Evolutionary conservation across 2,888 invertebrate genomes (phyloP).

Genomic region (Morinoia aosen): DNA sequence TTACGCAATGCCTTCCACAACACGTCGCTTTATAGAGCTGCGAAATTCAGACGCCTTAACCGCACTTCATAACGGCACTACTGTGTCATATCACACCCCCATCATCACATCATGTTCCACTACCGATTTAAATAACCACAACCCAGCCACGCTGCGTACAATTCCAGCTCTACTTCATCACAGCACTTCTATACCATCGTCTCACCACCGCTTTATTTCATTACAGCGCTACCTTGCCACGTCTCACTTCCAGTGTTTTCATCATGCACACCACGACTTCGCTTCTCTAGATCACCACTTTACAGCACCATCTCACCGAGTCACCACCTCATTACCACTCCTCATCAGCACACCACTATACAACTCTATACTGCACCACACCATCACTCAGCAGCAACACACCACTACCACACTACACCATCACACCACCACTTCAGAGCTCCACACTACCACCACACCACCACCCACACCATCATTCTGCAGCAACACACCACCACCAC

Average conservation of each 20-base stretch:
- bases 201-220: not conserved
- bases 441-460: conserved; percentile 24
- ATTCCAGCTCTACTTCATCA: not conserved
- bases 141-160: not conserved
- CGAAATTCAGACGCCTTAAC: not conserved
- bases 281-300: not conserved
- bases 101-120: no score
- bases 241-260: not conserved
- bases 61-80: no score
- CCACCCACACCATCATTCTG: not conserved
- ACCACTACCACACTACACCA: not conserved
- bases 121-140: no score
- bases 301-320: not conserved
- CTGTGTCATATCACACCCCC: no score
- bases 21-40: not conserved
- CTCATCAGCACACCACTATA: not conserved
- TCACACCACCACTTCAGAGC: not conserved
- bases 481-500: not conserved
- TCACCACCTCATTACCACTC: not conserved
- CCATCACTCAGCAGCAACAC: no score
- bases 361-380: no score
- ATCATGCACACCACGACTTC: no score
- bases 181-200: not conserved
- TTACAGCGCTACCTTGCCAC: no score
- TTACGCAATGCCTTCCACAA: not conserved